Conservation (phyloP, 2,797 vertebrate genomes). For the Clarias platycephalus region DNA sequence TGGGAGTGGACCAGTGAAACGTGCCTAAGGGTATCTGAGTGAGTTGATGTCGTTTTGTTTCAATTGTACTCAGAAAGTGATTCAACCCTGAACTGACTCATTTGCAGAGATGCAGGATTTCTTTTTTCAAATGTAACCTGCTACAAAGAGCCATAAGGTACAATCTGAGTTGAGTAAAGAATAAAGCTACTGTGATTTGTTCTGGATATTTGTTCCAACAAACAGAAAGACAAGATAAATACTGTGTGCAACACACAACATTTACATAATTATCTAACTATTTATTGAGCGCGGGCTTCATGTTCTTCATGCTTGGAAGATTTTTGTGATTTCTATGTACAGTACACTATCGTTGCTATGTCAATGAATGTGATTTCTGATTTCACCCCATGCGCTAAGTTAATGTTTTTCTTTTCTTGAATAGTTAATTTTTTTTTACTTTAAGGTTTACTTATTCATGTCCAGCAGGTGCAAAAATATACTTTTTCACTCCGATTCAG, state of each 20-base stretch:
- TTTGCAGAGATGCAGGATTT: neutral
- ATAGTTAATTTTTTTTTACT: neutral
- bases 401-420: neutral
- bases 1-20: neutral
- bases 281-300: neutral
- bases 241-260: neutral
- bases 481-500: neutral
- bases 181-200: neutral
- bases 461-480: neutral
- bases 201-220: conserved; percentile 3
- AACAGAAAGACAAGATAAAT: conserved; percentile 4
- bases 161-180: too few species aligned
- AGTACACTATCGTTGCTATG: neutral
- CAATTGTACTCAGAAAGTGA: neutral
- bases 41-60: neutral
- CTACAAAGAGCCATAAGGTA: too few species aligned
- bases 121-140: too few species aligned
- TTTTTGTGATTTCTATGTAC: neutral
- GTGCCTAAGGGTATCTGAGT: neutral
- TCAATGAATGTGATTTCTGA: neutral
- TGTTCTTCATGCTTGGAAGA: neutral
- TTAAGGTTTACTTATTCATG: neutral
- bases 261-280: neutral
- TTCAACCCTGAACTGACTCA: neutral
- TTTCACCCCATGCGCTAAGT: neutral